These are phyloP conservation scores for Triplophysa siluroides DNA, from an alignment of 2,113 vertebrate genomes.

Conservation along the genomic window DNA sequence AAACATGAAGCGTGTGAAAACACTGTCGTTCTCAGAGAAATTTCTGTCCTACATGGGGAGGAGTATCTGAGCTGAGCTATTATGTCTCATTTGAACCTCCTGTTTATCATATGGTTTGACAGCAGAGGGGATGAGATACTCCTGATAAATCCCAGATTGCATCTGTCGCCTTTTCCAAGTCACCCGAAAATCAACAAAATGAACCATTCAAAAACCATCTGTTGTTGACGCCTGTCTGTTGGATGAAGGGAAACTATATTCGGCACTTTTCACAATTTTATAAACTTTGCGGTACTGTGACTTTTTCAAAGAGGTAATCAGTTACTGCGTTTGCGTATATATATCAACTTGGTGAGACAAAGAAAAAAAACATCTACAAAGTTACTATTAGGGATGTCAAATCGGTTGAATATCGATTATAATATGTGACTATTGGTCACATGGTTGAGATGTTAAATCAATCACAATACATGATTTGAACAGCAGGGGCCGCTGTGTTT, in stretches of 20 bases:
- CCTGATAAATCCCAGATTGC: conserved; percentile 3
- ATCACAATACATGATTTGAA: no score
- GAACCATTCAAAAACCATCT: conserved; percentile 33
- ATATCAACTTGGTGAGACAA: not conserved
- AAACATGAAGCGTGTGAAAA: not conserved
- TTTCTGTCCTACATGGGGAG: not conserved
- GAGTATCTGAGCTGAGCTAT: conserved; percentile 14
- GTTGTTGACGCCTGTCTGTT: not conserved
- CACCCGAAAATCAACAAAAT: conserved; percentile 25
- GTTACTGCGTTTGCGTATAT: no score
- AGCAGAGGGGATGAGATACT: conserved; percentile 5
- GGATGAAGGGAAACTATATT: not conserved
- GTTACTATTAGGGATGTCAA: no score
- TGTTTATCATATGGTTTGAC: conserved; percentile 27
- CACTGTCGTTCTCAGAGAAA: not conserved
- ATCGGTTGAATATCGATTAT: no score
- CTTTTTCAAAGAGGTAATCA: no score
- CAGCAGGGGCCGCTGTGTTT: no score
- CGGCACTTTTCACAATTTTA: no score
- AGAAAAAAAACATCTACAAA: not conserved
- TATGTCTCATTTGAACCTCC: conserved; percentile 12
- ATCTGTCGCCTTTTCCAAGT: not conserved
- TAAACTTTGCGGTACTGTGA: no score
- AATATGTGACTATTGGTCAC: no score
- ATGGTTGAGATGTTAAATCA: no score